Percentiles rank a stretch among this genome's conserved stretches.
Conservation (phyloP, 2,888 invertebrate genomes). For the Aphodius granarius region DNA sequence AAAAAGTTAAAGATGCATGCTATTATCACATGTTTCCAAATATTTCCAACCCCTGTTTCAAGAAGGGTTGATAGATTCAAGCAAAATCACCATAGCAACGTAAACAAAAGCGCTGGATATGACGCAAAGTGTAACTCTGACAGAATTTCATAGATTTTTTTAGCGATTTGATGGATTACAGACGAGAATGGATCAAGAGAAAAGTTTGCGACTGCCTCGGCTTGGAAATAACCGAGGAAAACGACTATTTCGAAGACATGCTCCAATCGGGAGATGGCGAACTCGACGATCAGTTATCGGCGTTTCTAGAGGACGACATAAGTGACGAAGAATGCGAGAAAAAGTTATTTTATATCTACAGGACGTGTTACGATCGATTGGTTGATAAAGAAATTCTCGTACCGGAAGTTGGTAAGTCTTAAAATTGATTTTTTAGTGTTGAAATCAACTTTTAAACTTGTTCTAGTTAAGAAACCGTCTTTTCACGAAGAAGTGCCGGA, state of each 20-base stretch:
- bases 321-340: constrained; percentile 57
- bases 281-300: constrained; percentile 56
- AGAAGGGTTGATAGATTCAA: neutral
- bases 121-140: neutral
- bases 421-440: neutral
- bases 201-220: constrained; percentile 63
- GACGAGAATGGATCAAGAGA: constrained; percentile 72
- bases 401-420: constrained; percentile 69
- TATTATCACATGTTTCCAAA: too few species aligned
- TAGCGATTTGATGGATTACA: constrained; percentile 53
- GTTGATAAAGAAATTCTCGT: constrained; percentile 75
- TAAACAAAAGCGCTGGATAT: neutral
- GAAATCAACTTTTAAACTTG: neutral
- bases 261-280: constrained; percentile 57
- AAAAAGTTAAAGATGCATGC: neutral
- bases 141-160: neutral
- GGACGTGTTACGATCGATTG: constrained; percentile 71
- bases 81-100: neutral
- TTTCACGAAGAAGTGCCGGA: constrained; percentile 27
- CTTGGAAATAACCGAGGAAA: constrained; percentile 55
- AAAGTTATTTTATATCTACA: constrained; percentile 67
- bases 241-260: constrained; percentile 60
- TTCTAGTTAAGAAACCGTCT: constrained; percentile 42
- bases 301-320: constrained; percentile 60
- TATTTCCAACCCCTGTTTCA: neutral